Percentiles rank a stretch among this genome's conserved stretches.
Evolutionary conservation across 2,888 invertebrate genomes (phyloP).

Genomic region (Belgica antarctica): DNA sequence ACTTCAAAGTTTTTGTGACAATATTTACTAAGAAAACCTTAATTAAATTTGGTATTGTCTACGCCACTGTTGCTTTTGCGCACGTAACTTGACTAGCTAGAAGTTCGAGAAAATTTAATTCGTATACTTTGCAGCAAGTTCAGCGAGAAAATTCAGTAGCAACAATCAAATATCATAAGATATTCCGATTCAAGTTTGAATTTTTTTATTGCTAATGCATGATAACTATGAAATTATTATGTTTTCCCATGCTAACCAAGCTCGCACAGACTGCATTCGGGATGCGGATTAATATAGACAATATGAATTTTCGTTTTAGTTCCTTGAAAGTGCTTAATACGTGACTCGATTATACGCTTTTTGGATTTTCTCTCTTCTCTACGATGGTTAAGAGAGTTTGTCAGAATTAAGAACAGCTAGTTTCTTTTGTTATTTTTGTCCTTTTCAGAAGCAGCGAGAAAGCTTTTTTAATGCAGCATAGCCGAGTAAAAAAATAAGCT

Average conservation of each 20-base stretch:
- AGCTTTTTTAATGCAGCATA: neutral
- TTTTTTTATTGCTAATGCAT: constrained; percentile 40
- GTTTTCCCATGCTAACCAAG: constrained; percentile 8
- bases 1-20: constrained; percentile 22
- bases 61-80: constrained; percentile 4
- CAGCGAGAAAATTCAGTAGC: constrained; percentile 3
- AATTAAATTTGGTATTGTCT: too few relatives aligned
- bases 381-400: constrained; percentile 1
- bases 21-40: neutral
- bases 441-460: neutral
- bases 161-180: constrained; percentile 43
- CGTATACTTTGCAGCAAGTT: neutral
- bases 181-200: constrained; percentile 34
- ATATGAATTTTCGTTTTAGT: constrained; percentile 32
- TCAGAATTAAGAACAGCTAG: constrained; percentile 9
- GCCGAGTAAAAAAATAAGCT: too few relatives aligned
- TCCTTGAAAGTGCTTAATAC: constrained; percentile 29
- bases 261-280: constrained; percentile 14
- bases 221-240: constrained; percentile 39
- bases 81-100: neutral
- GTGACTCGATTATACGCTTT: constrained; percentile 40
- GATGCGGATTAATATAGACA: constrained; percentile 38
- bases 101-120: constrained; percentile 16
- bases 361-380: constrained; percentile 20
- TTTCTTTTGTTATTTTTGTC: neutral